Evolutionary conservation across 2,113 vertebrate species (phyloP).

Genomic region (Menidia beryllina): DNA sequence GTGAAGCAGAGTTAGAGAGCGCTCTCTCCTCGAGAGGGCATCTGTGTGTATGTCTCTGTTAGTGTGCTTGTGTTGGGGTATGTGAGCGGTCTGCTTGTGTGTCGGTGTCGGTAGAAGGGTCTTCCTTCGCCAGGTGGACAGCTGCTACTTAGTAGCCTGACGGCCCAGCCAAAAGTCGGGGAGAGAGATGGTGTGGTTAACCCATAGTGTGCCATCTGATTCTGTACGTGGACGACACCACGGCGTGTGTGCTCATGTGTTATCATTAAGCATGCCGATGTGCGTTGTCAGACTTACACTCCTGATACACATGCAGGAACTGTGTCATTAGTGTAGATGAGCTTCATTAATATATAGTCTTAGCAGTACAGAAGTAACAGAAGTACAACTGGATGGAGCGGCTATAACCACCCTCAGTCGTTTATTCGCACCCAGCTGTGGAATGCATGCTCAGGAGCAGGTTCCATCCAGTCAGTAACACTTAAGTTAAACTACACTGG

Average conservation of each 20-base stretch:
- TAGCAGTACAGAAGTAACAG: too few relatives aligned
- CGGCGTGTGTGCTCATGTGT: constrained; percentile 8
- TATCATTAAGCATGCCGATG: constrained; percentile 14
- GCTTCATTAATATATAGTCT: too few relatives aligned
- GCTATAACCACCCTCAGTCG: too few relatives aligned
- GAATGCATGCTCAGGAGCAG: too few relatives aligned
- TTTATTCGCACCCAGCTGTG: too few relatives aligned
- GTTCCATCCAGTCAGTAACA: too few relatives aligned
- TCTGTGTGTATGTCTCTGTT: constrained; percentile 50
- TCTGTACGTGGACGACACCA: constrained; percentile 11
- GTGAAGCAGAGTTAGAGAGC: constrained; percentile 51
- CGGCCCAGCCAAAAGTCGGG: constrained; percentile 72
- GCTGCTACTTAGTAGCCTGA: constrained; percentile 81
- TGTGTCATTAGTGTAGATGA: too few relatives aligned
- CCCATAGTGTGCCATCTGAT: constrained; percentile 57
- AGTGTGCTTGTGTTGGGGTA: constrained; percentile 18
- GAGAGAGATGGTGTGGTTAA: constrained; percentile 68
- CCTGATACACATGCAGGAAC: too few relatives aligned
- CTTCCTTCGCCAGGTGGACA: constrained; percentile 83
- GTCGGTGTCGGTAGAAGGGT: constrained; percentile 58
- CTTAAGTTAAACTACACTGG: too few relatives aligned
- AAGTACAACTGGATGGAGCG: too few relatives aligned
- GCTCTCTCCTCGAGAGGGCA: constrained; percentile 66
- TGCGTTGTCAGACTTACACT: constrained; percentile 17
- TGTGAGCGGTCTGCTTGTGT: constrained; percentile 40